These are phyloP conservation scores for Vollenhovia emeryi DNA, from an alignment of 1,140 invertebrate species.

Conservation along the genomic window DNA sequence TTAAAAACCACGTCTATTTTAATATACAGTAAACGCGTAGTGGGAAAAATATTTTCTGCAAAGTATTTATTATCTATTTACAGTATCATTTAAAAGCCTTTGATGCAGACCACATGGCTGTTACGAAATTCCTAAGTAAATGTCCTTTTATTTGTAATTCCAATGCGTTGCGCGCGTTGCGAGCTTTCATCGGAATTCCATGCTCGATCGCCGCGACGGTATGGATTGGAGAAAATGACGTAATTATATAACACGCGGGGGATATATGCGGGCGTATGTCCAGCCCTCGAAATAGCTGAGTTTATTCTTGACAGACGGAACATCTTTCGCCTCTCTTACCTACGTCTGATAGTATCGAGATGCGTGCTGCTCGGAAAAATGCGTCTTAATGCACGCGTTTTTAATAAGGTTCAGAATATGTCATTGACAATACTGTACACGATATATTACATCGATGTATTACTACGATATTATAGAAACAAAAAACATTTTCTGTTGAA, in stretches of 20 bases:
- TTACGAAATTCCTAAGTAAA: not conserved
- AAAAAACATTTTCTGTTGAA: not conserved
- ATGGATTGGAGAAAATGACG: conserved; percentile 78
- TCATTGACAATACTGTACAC: not conserved
- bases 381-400: no score
- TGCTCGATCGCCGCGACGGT: conserved; percentile 9
- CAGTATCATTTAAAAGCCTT: not conserved
- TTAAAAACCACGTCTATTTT: no score
- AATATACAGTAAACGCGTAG: no score
- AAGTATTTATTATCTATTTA: not conserved
- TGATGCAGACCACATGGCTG: not conserved
- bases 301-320: conserved; percentile 83
- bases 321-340: conserved; percentile 79
- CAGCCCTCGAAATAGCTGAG: conserved; percentile 83
- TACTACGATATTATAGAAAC: not conserved
- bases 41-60: not conserved
- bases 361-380: conserved; percentile 39
- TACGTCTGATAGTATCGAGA: conserved; percentile 62
- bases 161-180: not conserved
- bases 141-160: not conserved
- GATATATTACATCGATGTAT: not conserved
- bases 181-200: conserved; percentile 3
- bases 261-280: conserved; percentile 81
- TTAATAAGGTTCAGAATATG: not conserved
- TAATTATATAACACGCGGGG: conserved; percentile 81